Evolutionary conservation across 2,113 vertebrate species (phyloP).

Genomic region (Triplophysa dalaica): DNA sequence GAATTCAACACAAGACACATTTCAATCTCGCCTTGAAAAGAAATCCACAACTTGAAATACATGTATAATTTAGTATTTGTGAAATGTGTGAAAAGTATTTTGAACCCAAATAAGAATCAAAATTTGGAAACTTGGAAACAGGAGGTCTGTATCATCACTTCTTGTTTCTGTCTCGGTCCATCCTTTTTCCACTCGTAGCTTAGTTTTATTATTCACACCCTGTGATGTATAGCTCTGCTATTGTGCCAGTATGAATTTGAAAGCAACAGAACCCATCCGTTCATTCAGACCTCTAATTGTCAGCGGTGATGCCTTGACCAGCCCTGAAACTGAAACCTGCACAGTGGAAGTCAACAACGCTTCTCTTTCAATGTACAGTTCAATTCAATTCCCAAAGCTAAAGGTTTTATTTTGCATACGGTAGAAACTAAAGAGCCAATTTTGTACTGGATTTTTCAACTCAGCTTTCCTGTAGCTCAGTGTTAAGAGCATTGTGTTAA

Average conservation of each 20-base stretch:
- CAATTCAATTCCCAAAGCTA: neutral
- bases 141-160: neutral
- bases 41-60: neutral
- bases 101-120: neutral
- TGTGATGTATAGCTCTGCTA: neutral
- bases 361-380: neutral
- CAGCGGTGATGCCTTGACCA: constrained; percentile 2
- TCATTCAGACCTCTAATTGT: neutral
- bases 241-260: constrained; percentile 1
- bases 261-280: neutral
- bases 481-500: too few species aligned
- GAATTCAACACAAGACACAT: neutral
- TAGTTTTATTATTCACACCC: constrained; percentile 13
- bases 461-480: too few species aligned
- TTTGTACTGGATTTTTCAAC: too few species aligned
- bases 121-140: neutral
- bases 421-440: neutral
- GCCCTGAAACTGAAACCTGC: constrained; percentile 24
- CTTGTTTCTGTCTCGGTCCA: neutral
- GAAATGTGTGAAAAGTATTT: neutral
- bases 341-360: neutral
- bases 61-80: neutral
- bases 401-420: neutral
- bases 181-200: neutral
- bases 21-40: neutral